These are phyloP conservation scores for Adoxophyes honmai DNA, from an alignment of 1,140 invertebrate genomes.

Conservation along the genomic window DNA sequence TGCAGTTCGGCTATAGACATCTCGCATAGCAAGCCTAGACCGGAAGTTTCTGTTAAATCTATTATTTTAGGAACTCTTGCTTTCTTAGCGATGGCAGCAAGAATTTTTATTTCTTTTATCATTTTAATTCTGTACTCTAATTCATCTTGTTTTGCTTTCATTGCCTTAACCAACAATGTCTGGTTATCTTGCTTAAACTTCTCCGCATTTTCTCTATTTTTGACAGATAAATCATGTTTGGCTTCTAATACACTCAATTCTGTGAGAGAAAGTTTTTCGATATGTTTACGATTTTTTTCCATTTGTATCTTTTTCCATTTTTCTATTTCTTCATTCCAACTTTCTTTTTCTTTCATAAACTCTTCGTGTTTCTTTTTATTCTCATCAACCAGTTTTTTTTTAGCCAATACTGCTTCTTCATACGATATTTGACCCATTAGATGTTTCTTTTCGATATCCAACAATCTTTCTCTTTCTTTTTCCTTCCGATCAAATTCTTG, in stretches of 20 bases:
- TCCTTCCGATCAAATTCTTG: conserved; percentile 64
- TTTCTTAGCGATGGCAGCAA: conserved; percentile 64
- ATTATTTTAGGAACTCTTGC: conserved; percentile 69
- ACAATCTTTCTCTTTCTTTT: conserved; percentile 67
- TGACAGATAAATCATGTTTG: conserved; percentile 53
- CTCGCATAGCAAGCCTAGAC: conserved; percentile 77
- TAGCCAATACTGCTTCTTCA: conserved; percentile 78
- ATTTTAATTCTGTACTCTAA: conserved; percentile 69
- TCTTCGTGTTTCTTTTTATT: conserved; percentile 74
- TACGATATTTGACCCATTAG: conserved; percentile 75
- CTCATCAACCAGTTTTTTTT: conserved; percentile 61
- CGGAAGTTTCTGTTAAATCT: conserved; percentile 76
- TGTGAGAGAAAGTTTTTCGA: conserved; percentile 69
- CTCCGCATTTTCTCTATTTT: conserved; percentile 67
- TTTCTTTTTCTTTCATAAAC: conserved; percentile 69
- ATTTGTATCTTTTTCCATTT: conserved; percentile 67
- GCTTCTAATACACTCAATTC: conserved; percentile 69
- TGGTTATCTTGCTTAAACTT: conserved; percentile 68
- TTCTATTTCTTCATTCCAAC: conserved; percentile 70
- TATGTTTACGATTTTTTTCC: conserved; percentile 60
- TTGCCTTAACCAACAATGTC: conserved; percentile 47
- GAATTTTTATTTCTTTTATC: conserved; percentile 78
- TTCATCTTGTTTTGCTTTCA: conserved; percentile 70
- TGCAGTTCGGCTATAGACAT: conserved; percentile 79
- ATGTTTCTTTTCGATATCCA: conserved; percentile 77